Conservation (phyloP, 2,888 invertebrate genomes). For the Trissolcus brochymenae region DNA sequence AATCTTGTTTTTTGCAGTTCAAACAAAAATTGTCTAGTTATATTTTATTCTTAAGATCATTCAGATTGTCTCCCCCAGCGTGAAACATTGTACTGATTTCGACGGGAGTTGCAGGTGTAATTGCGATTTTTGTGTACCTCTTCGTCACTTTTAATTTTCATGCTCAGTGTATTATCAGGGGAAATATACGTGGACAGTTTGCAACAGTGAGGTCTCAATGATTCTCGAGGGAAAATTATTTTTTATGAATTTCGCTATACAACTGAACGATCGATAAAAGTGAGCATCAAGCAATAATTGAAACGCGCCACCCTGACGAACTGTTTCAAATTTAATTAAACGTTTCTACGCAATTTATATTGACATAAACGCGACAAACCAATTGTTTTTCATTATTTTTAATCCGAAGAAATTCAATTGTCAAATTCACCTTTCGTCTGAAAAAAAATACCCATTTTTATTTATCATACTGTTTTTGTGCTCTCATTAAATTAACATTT, state of each 20-base stretch:
- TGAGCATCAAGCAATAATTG: conserved; percentile 25
- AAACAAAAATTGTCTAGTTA: no score
- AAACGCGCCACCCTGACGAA: conserved; percentile 2
- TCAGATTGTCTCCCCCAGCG: neutral
- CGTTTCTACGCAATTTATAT: neutral
- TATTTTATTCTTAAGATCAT: no score
- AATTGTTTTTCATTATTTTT: no score
- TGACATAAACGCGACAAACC: neutral
- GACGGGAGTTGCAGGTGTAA: conserved; percentile 22
- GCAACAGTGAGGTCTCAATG: conserved; percentile 30
- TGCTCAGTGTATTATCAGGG: conserved; percentile 35
- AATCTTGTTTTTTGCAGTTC: no score
- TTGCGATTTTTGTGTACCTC: conserved; percentile 23
- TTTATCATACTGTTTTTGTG: no score
- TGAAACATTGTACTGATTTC: neutral
- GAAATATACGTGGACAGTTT: conserved; percentile 47
- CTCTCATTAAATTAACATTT: no score
- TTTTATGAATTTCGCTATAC: conserved; percentile 44
- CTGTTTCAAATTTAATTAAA: conserved; percentile 5
- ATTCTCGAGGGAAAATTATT: conserved; percentile 40
- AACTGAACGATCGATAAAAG: conserved; percentile 33
- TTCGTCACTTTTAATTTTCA: conserved; percentile 38
- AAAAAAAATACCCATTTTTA: no score
- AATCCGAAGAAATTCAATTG: no score
- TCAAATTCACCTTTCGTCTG: no score